Conservation (phyloP, 2,113 vertebrate genomes). For the Bubo bubo region DNA sequence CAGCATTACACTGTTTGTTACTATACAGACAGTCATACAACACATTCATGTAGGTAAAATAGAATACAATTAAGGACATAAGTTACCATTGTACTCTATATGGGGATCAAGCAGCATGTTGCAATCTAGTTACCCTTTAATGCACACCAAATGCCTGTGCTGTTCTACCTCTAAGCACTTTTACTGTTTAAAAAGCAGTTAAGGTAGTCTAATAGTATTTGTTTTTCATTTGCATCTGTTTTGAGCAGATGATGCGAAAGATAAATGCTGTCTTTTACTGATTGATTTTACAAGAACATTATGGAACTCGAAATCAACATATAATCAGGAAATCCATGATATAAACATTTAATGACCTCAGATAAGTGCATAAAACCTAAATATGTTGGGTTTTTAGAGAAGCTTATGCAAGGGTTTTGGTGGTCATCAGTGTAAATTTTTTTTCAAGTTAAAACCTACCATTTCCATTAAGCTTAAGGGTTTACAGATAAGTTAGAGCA, state of each 20-base stretch:
- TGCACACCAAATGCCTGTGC: not conserved
- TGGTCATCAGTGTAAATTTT: not conserved
- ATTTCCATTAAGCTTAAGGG: slow-evolving; percentile 13
- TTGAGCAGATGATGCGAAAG: not conserved
- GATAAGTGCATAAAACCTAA: not conserved
- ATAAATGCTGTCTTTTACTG: slow-evolving; percentile 1
- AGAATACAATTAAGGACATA: not conserved
- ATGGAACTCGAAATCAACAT: not conserved
- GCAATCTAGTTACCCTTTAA: not conserved
- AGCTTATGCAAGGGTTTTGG: slow-evolving; percentile 21
- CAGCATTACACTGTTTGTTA: not conserved
- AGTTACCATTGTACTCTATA: not conserved
- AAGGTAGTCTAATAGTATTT: not conserved
- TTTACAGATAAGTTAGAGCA: not conserved
- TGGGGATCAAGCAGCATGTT: not conserved
- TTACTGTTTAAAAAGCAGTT: slow-evolving; percentile 1
- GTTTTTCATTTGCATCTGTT: slow-evolving; percentile 25
- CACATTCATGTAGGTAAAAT: not conserved
- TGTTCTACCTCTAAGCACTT: slow-evolving; percentile 6
- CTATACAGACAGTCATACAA: not conserved
- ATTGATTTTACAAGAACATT: slow-evolving; percentile 44
- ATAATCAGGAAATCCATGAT: slow-evolving; percentile 34
- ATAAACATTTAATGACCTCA: not conserved
- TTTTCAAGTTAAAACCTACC: not conserved
- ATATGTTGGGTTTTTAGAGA: not conserved